Evolutionary conservation across 2,888 invertebrate genomes (phyloP).

Genomic region (Micropterix aruncella): DNA sequence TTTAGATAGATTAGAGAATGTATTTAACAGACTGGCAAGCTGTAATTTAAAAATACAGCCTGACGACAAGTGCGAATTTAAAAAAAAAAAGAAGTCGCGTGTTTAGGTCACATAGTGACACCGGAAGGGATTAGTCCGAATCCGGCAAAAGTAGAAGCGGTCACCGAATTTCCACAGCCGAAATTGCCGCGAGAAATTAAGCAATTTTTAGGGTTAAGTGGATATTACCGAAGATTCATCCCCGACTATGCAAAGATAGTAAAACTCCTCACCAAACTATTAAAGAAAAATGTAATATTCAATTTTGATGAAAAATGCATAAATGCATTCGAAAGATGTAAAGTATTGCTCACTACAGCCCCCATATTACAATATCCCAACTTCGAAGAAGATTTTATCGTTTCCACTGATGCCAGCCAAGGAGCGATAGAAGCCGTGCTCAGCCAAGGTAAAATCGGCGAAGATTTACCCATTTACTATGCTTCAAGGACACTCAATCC

Average conservation of each 20-base stretch:
- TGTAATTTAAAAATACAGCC: constrained; percentile 15
- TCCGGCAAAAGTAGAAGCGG: constrained; percentile 9
- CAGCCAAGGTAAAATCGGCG: constrained; percentile 14
- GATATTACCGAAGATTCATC: constrained; percentile 16
- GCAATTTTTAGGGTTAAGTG: constrained; percentile 13
- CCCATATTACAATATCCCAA: constrained; percentile 20
- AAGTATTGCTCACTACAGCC: constrained; percentile 13
- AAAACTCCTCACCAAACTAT: constrained; percentile 14
- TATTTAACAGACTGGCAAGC: constrained; percentile 10
- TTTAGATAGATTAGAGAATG: constrained; percentile 7
- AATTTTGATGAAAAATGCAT: constrained; percentile 11
- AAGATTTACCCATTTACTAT: constrained; percentile 15
- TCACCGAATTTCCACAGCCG: constrained; percentile 13
- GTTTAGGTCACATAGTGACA: constrained; percentile 12
- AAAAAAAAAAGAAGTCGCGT: constrained; percentile 12
- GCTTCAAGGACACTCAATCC: constrained; percentile 15
- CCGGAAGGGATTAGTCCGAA: constrained; percentile 9
- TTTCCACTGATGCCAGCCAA: constrained; percentile 18
- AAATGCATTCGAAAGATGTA: constrained; percentile 14
- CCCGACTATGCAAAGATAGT: constrained; percentile 14
- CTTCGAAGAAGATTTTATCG: constrained; percentile 15
- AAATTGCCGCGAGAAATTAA: constrained; percentile 7
- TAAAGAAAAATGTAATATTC: constrained; percentile 13
- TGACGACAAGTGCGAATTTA: constrained; percentile 16
- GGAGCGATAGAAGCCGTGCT: constrained; percentile 16